Conservation (phyloP, 2,113 vertebrate species). For the Nymphicus hollandicus region DNA sequence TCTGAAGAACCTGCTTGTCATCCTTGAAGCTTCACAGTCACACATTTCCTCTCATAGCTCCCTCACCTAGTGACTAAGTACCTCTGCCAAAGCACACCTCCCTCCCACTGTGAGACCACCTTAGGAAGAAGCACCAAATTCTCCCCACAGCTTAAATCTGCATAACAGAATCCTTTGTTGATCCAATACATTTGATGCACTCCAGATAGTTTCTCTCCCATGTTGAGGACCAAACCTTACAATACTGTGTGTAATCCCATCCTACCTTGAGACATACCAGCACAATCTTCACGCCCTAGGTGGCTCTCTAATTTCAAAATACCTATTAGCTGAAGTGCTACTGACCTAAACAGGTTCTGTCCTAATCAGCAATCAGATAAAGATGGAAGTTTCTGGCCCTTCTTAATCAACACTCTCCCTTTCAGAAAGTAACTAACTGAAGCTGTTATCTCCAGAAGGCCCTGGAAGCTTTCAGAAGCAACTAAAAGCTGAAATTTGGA, state of each 20-base stretch:
- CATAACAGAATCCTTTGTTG: neutral
- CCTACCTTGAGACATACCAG: neutral
- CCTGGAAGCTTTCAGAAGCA: neutral
- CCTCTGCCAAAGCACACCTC: neutral
- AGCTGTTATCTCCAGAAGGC: neutral
- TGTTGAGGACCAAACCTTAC: neutral
- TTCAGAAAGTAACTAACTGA: neutral
- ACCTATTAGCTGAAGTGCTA: neutral
- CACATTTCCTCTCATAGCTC: neutral
- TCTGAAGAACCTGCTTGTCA: neutral
- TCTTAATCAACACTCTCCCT: neutral
- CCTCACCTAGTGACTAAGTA: no score
- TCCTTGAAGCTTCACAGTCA: neutral
- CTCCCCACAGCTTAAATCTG: neutral
- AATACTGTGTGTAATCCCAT: neutral
- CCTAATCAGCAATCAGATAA: neutral
- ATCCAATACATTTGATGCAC: neutral
- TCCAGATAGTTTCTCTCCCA: neutral
- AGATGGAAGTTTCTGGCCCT: neutral
- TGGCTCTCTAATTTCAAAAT: neutral
- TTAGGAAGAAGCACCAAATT: neutral
- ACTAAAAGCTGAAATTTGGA: neutral
- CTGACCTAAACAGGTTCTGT: neutral
- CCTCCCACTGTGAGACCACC: neutral
- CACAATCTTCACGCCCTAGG: neutral